These are phyloP conservation scores for Epinephelus lanceolatus DNA, from an alignment of 2,113 vertebrate species.

Conservation along the genomic window DNA sequence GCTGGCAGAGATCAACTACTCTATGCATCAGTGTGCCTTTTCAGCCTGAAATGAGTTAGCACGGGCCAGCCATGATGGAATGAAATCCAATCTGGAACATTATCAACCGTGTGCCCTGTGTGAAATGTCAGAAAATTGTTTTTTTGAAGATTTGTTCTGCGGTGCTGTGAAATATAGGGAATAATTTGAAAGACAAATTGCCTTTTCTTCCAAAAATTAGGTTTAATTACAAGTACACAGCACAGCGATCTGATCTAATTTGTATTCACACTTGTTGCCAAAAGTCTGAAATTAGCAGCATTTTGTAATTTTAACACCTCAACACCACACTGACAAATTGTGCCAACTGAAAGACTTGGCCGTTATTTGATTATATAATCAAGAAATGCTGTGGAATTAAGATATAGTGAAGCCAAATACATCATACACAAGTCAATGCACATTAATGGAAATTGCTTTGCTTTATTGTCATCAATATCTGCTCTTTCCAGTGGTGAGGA, in stretches of 20 bases:
- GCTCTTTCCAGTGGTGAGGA: background rate
- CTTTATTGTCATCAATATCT: slow-evolving; percentile 1
- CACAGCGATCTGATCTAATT: background rate
- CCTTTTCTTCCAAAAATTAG: slow-evolving; percentile 4
- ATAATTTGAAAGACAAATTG: background rate
- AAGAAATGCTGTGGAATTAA: slow-evolving; percentile 6
- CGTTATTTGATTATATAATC: background rate
- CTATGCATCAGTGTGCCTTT: slow-evolving; percentile 56
- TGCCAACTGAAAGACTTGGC: background rate
- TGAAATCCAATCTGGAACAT: slow-evolving; percentile 33
- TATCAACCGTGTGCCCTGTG: slow-evolving; percentile 1
- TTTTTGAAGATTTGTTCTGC: slow-evolving; percentile 8
- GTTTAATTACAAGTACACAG: background rate
- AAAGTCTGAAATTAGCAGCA: background rate
- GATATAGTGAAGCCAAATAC: background rate
- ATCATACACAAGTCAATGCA: slow-evolving; percentile 4
- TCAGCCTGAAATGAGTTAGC: slow-evolving; percentile 48
- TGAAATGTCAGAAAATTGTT: slow-evolving; percentile 27
- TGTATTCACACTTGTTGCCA: background rate
- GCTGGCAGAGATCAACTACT: slow-evolving; percentile 79
- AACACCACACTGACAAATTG: background rate
- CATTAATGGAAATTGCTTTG: background rate
- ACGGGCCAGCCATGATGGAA: slow-evolving; percentile 26
- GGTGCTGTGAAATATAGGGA: background rate
- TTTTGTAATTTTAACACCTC: background rate